Conservation (phyloP, 2,888 invertebrate genomes). For the Orchestes rusci region DNA sequence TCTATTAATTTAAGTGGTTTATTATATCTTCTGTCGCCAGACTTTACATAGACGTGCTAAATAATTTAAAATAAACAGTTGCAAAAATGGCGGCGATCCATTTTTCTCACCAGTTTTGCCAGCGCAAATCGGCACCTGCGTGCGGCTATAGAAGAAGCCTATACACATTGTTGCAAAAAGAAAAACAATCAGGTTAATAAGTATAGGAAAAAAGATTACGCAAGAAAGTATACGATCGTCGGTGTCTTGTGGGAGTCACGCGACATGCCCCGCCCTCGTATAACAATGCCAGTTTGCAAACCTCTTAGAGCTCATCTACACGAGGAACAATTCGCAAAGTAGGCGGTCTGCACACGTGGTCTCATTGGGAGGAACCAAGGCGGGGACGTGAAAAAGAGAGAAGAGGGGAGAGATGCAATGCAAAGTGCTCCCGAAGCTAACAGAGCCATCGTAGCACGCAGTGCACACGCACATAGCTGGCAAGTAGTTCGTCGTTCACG, state of each 20-base stretch:
- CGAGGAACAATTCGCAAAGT: conserved; percentile 40
- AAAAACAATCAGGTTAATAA: conserved; percentile 33
- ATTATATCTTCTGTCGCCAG: no score
- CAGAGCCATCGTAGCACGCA: conserved; percentile 45
- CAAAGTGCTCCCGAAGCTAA: conserved; percentile 23
- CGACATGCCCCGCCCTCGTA: conserved; percentile 33
- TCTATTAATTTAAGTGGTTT: no score
- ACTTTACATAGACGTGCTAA: no score
- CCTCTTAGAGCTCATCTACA: conserved; percentile 37
- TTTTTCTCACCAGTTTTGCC: conserved; percentile 1
- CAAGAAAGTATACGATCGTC: conserved; percentile 25
- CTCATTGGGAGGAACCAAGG: conserved; percentile 38
- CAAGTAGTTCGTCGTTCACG: conserved; percentile 14
- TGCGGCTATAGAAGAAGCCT: conserved; percentile 19
- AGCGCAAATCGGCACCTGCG: neutral
- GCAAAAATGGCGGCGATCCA: conserved; percentile 14
- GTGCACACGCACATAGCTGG: conserved; percentile 38
- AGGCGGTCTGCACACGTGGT: conserved; percentile 43
- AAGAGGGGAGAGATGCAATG: conserved; percentile 17
- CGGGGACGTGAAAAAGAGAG: conserved; percentile 25
- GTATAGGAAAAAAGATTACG: conserved; percentile 24
- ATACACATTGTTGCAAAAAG: conserved; percentile 26
- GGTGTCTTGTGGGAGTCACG: conserved; percentile 39
- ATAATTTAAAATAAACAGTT: no score
- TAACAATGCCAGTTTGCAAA: conserved; percentile 43